Conservation (phyloP, 2,888 invertebrate species). For the Microctonus aethiopoides region DNA sequence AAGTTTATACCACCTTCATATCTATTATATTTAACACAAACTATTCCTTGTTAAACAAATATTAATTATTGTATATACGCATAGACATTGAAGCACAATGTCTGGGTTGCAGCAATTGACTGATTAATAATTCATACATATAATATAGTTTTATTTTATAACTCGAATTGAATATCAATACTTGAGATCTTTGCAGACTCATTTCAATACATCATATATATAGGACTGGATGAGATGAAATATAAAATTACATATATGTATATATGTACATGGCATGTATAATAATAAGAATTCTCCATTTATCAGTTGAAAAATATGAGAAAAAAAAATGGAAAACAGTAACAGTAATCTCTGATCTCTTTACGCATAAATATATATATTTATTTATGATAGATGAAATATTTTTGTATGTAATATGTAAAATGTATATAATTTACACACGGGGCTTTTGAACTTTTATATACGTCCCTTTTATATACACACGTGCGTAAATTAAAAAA, state of each 20-base stretch:
- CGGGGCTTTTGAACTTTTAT: too few species aligned
- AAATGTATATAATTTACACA: too few species aligned
- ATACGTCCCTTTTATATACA: too few species aligned
- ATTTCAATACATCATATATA: constrained; percentile 1
- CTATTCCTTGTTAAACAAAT: not conserved
- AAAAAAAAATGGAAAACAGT: not conserved
- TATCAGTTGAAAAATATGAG: not conserved
- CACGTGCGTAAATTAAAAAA: too few species aligned
- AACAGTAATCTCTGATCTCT: not conserved
- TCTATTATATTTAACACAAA: not conserved
- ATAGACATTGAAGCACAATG: not conserved
- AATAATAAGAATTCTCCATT: not conserved
- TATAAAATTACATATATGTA: not conserved
- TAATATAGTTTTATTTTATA: constrained; percentile 51
- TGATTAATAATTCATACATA: constrained; percentile 4
- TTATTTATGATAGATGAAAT: too few species aligned
- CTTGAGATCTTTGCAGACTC: constrained; percentile 38
- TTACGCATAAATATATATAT: not conserved
- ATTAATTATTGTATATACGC: not conserved
- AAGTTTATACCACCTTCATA: too few species aligned
- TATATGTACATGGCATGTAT: not conserved
- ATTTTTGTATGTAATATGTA: too few species aligned
- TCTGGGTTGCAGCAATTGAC: not conserved
- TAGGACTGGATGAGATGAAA: not conserved
- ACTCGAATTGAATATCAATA: constrained; percentile 39